phyloP scores from a whole-genome alignment of 2,113 vertebrate species.

The Cyprinodon brontotheroides region DNA sequence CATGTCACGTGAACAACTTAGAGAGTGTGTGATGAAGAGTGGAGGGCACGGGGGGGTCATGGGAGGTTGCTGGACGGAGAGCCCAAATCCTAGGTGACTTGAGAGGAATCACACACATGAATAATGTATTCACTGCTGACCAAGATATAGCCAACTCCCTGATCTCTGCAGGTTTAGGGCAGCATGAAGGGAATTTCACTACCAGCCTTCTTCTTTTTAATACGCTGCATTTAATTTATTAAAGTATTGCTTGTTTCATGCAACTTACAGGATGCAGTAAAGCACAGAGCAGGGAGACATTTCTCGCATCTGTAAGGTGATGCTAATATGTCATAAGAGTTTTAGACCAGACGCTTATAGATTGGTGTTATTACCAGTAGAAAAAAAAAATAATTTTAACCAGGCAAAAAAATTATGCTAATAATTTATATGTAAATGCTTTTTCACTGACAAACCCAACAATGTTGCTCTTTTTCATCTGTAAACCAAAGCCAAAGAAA shows the following conservation, averaged over 20 bases:
- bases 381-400: no score
- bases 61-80: slow-evolving; percentile 37
- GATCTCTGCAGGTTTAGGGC: not conserved
- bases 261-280: not conserved
- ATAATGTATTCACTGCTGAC: slow-evolving; percentile 59
- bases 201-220: not conserved
- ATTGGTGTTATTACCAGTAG: no score
- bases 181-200: not conserved
- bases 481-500: no score
- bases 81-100: not conserved
- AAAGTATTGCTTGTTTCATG: not conserved
- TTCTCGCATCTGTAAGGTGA: not conserved
- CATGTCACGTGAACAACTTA: slow-evolving; percentile 51
- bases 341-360: no score
- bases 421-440: no score
- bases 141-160: slow-evolving; percentile 2
- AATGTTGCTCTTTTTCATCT: no score
- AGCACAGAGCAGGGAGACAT: not conserved
- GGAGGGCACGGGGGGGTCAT: slow-evolving; percentile 50
- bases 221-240: not conserved
- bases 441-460: no score
- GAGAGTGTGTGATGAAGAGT: slow-evolving; percentile 25
- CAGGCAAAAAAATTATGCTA: no score
- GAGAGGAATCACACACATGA: slow-evolving; percentile 48
- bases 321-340: no score